Conservation (phyloP, 2,888 invertebrate genomes). For the Dryobotodes eremita region DNA sequence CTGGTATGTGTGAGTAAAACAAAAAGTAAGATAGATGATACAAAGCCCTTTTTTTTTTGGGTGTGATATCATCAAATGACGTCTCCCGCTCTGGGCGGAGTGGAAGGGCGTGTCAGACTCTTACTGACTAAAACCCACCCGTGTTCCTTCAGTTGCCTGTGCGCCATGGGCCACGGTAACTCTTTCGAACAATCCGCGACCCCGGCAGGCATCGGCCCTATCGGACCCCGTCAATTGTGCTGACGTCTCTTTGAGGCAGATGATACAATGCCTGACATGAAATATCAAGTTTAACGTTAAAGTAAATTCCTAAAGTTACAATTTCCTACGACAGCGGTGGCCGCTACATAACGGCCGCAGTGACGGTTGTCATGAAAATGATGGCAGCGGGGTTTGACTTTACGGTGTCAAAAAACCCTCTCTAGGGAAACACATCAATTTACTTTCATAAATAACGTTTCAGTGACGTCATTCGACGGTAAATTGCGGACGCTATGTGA, state of each 20-base stretch:
- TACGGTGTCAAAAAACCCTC: not conserved
- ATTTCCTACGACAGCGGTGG: not conserved
- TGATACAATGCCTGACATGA: conserved; percentile 9
- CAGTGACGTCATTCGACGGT: not conserved
- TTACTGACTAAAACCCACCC: no score
- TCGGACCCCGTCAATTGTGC: no score
- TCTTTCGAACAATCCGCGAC: no score
- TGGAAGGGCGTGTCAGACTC: no score
- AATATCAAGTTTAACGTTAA: conserved; percentile 22
- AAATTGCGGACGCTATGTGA: not conserved
- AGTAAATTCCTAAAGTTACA: not conserved
- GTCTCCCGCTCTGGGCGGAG: no score
- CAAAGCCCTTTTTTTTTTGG: no score
- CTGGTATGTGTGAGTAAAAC: conserved; percentile 38
- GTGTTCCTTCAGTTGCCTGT: no score
- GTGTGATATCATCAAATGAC: no score
- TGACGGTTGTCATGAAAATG: not conserved
- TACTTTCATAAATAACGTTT: not conserved
- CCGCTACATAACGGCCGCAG: not conserved
- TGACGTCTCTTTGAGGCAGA: no score
- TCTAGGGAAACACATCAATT: not conserved
- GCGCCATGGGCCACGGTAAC: no score
- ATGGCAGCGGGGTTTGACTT: not conserved
- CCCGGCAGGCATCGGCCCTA: no score
- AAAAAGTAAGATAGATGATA: conserved; percentile 21